Base-by-base conservation (phyloP, 2,797 vertebrate species). In the Periophthalmus magnuspinnatus region DNA sequence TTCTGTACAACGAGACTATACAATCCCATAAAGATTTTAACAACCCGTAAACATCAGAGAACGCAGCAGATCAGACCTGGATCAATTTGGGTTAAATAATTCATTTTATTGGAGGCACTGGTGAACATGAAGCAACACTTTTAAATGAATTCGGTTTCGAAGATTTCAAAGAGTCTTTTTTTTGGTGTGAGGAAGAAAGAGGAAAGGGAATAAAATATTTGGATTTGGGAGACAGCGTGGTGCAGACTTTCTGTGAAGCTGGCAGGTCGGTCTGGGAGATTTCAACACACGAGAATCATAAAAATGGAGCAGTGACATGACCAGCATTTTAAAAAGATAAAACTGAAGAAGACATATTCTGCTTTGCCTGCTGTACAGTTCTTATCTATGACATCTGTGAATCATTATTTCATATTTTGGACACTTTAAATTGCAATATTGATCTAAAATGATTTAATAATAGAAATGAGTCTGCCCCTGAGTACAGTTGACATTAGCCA, bases 231-330 rank as follows among this genome's bases (percentile, higher is more conserved):
- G 59, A 60, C 54, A 32, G 34, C 13, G 48, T 32, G 36, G 3
- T 58, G 78, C 65, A 34, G 77, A 21, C 16, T 68, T 57, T 73
- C 38, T 70, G 50, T 67, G 63, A 75, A 74, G 62, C 80, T 66
- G 83, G 77, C 82, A 84, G 78, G 21, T 66, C 24, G 19, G 62
- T 71, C 64, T 61, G 22, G 54, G 79, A 74, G 72, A 79, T 85
- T 85, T 79, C 72, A 85, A 77, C 77, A 74, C 45, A 11, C 22
- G 22, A 10, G 21, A 65, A 81, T 78, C 81, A 82, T 88, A 76
- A 88, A 89, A 87, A 88, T 82, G 79, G 48, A 90, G 77, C 71
- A 78, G 77, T 57, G 16, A 69, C 74, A 79, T 83, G 85, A 84
- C 75, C 76, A 80, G 83, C 79, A 81, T 82, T 71, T 77, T 68